Base-by-base conservation (phyloP, 2,113 vertebrate genomes). In the Amazona vittata region DNA sequence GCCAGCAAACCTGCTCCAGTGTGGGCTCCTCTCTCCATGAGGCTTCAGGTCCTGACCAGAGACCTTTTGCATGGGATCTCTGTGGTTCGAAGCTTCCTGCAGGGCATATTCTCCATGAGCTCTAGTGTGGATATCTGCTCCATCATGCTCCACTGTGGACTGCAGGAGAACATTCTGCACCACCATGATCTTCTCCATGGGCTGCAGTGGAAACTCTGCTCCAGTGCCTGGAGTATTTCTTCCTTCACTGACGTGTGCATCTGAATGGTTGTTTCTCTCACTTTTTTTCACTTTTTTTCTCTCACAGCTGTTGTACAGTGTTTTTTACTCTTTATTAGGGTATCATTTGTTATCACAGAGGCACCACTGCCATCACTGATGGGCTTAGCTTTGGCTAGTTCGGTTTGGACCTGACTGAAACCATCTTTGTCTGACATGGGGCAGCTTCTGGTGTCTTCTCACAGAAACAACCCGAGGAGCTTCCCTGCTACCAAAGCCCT, bases 361-460 rank as follows among this genome's bases (percentile, higher is more conserved):
- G 18, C 12, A 53, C 4, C 12, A 49, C 6, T 5, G 25, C 7
- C 5, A 1, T 41, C 5, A 1, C 37, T 63, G 11, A 2, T 63
- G 9, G 13, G 14, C 15, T 76, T 11, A 71, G 33, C n/a, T 83
- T 75, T 67, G 20, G 12, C 5, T 10, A 20, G 8, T 8, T 13
- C 5, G 13, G 9, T 83, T 75, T 83, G 43, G 15, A 91, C 47
- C 18, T 35, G 17, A 6, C 9, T 88, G 62, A 53, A 79, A 20
- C 4, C 64, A 7, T 53, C 16, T 60, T 16, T 59, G 8, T 64
- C n/a, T 81, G 28, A 53, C 21, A 31, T 7, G 29, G 8, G 5
- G 10, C 33, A 74, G 4, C 28, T 70, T 57, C 21, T 77, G 15
- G 3, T n/a, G 11, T 29, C 31, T 62, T 57, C 17, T 85, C 33